A percentile compares a stretch with the other conserved stretches of the same genome.
These are phyloP conservation scores for Adelphocoris suturalis DNA, from an alignment of 2,888 invertebrate genomes.

Conservation along the genomic window DNA sequence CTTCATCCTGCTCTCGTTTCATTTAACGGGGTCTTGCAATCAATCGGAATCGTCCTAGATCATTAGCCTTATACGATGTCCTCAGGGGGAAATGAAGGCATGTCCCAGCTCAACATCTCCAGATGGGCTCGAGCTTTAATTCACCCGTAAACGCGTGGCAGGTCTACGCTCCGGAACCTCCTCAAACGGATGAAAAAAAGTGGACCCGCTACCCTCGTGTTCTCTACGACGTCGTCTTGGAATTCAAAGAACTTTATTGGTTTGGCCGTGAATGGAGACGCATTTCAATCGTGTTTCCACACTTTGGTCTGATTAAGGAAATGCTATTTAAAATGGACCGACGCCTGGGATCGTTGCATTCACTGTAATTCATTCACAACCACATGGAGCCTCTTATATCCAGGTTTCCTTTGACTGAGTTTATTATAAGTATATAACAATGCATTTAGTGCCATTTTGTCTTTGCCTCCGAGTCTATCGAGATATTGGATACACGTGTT, in stretches of 20 bases:
- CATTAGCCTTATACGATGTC: constrained; percentile 23
- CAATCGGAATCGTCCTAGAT: constrained; percentile 15
- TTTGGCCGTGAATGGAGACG: constrained; percentile 24
- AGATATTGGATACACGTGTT: no score
- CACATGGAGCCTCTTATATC: background rate
- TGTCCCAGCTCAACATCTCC: background rate
- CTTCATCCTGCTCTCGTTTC: constrained; percentile 16
- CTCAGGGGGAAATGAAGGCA: background rate
- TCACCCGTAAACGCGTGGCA: background rate
- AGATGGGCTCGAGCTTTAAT: constrained; percentile 16
- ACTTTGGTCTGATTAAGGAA: constrained; percentile 16
- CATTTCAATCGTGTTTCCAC: constrained; percentile 1
- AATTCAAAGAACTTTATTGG: constrained; percentile 31
- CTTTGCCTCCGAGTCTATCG: no score
- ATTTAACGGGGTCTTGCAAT: constrained; percentile 33
- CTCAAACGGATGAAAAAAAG: constrained; percentile 23
- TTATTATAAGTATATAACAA: no score
- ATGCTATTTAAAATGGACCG: background rate
- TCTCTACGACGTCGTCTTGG: background rate
- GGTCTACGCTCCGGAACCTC: background rate
- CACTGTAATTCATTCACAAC: background rate
- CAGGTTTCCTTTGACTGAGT: background rate
- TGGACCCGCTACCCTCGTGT: background rate
- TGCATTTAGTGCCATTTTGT: no score
- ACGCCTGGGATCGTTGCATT: background rate